These are phyloP conservation scores for Piaya cayana DNA, from an alignment of 2,113 vertebrate species.

Conservation along the genomic window DNA sequence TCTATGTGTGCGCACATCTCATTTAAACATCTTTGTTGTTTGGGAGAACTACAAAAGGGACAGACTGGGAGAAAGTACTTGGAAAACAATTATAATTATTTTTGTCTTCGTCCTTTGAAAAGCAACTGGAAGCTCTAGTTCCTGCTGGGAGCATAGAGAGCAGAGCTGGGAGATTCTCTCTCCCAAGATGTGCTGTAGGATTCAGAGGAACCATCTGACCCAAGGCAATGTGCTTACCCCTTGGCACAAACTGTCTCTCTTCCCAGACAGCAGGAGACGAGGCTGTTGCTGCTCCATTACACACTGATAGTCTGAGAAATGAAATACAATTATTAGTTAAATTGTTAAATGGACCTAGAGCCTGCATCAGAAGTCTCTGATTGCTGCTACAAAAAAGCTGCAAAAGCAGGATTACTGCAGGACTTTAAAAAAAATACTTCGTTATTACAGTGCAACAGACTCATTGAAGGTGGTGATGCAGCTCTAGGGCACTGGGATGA, in stretches of 20 bases:
- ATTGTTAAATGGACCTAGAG: conserved; percentile 56
- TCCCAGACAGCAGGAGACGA: background rate
- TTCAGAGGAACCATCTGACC: background rate
- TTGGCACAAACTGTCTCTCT: background rate
- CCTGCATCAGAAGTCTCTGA: conserved; percentile 7
- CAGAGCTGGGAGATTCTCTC: background rate
- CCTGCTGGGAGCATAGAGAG: background rate
- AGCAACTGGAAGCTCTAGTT: background rate
- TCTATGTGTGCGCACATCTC: background rate
- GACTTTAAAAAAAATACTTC: background rate
- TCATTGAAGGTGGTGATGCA: background rate
- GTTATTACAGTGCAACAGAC: background rate
- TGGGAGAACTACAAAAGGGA: background rate
- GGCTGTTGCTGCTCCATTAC: conserved; percentile 1
- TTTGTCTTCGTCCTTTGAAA: background rate
- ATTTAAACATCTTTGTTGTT: background rate
- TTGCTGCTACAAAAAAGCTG: background rate
- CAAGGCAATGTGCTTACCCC: background rate
- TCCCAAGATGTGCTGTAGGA: background rate
- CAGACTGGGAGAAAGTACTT: background rate
- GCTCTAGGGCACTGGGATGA: background rate
- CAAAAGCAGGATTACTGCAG: background rate
- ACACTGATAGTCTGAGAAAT: conserved; percentile 20
- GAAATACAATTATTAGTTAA: conserved; percentile 37
- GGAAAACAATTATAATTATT: accelerated